These are phyloP conservation scores for Machimus rusticus DNA, from an alignment of 2,888 invertebrate genomes.

Conservation along the genomic window DNA sequence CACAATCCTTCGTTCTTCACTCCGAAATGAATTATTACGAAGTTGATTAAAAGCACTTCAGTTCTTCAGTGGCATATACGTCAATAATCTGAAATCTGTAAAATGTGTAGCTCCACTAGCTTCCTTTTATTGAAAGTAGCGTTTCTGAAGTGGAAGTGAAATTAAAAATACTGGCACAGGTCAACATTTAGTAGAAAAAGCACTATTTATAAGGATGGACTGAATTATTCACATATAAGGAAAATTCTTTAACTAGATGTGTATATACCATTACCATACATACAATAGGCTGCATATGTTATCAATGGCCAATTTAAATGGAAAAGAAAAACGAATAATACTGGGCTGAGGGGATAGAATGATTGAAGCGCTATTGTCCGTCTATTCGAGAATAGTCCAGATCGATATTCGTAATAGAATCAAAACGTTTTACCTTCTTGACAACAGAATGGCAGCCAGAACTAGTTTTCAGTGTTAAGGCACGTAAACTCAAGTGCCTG, in stretches of 20 bases:
- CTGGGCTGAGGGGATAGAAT: neutral
- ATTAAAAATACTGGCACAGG: neutral
- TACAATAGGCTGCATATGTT: neutral
- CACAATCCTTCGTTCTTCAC: neutral
- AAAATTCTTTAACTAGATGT: neutral
- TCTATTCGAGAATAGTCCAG: neutral
- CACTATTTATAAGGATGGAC: neutral
- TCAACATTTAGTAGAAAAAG: neutral
- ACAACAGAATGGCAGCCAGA: neutral
- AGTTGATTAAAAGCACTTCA: neutral
- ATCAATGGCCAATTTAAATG: neutral
- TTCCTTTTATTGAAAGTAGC: neutral
- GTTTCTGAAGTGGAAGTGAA: neutral
- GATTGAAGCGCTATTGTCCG: neutral
- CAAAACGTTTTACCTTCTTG: neutral
- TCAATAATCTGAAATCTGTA: neutral
- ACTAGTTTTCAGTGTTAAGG: no score
- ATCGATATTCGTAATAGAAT: neutral
- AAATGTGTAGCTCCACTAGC: neutral
- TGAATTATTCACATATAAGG: neutral
- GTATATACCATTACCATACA: neutral
- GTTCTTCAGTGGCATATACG: neutral
- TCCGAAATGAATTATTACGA: neutral
- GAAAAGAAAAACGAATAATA: neutral
- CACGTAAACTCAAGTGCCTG: no score